Base-by-base conservation (phyloP, 2,888 invertebrate species). In the Macaria notata region DNA sequence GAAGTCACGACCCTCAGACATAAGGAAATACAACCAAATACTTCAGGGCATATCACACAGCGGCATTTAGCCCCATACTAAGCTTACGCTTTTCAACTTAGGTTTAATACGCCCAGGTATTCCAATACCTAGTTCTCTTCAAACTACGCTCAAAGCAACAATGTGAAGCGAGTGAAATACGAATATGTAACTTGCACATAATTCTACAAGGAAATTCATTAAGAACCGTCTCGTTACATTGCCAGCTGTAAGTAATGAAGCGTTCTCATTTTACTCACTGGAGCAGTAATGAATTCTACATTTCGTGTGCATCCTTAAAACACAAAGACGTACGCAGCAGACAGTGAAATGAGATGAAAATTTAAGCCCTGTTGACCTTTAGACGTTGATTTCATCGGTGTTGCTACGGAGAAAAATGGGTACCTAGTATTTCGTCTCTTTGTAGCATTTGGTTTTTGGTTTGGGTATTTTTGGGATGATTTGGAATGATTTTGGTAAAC, bases 251-350 rank as follows among this genome's bases (percentile, higher is more conserved):
- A 44, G 45, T 49, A 49, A 54, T 49, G 54, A 49, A 36, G 44
- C 9, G 39, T 39, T 30, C 52, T 39, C 56, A 56, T 56, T 56
- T 52, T 47, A 48, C 46, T 56, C 42, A 56, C 44, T 46, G 47
- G 47, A 45, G 31, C 38, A 38, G 56, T 52, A 51, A 49, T 56
- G 42, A 56, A 51, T 52, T 48, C 50, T 44, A 43, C 43, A 47
- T 44, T 43, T 9, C 43, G 30, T 38, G 31, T 46, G 38, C 43
- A 52, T 56, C 36, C 52, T 41, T 44, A 45, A 44, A 38, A 44
- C 38, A 50, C 50, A 44, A 44, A 50, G 36, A n/a, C 38, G 50
- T 44, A 36, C 29, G 36, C 43, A 33, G 43, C 41, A 49, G 36
- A 36, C 30, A 36, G 50, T 38, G 50, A 30, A 44, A 44, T 50